phyloP scores from a whole-genome alignment of 2,888 invertebrate genomes.

The Nasonovia ribisnigri region DNA sequence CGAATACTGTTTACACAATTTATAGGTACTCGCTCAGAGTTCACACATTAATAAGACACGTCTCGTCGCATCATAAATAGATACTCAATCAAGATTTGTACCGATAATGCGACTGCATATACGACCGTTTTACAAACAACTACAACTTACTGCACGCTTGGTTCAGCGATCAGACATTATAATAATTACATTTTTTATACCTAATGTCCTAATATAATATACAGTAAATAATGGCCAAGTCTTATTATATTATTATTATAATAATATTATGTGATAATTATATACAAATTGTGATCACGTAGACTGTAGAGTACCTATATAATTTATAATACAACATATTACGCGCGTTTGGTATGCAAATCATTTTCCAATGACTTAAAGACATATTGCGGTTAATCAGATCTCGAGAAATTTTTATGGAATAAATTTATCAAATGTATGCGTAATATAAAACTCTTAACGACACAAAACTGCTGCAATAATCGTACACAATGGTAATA shows the following conservation, averaged over 20 bases:
- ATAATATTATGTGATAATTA: neutral
- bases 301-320: neutral
- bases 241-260: neutral
- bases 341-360: conserved; percentile 13
- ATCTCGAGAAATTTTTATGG: conserved; percentile 38
- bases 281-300: neutral
- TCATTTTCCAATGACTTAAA: neutral
- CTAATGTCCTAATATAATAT: neutral
- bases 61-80: neutral
- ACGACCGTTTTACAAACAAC: neutral
- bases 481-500: neutral
- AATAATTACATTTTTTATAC: neutral
- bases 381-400: conserved; percentile 15
- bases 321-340: neutral
- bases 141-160: neutral
- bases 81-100: conserved; percentile 31
- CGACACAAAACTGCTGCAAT: neutral
- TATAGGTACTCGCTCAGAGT: neutral
- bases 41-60: neutral
- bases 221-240: neutral
- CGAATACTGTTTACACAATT: neutral
- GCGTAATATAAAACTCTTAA: conserved; percentile 43
- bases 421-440: conserved; percentile 16
- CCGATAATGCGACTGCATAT: conserved; percentile 24
- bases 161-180: neutral